Conservation (phyloP, 2,797 vertebrate species). For the Tympanoctomys barrerae region DNA sequence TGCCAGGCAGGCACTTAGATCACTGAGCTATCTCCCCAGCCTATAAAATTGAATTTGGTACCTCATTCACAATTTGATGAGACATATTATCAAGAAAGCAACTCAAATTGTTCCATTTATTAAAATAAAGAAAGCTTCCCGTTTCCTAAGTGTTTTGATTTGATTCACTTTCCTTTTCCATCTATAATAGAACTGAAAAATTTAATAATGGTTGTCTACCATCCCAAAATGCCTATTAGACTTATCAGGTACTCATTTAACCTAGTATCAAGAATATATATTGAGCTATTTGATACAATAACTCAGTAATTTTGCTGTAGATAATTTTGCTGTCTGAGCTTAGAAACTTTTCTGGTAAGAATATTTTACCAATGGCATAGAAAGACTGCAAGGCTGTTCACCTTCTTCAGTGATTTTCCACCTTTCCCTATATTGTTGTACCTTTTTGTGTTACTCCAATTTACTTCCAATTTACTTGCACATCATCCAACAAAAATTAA, state of each 20-base stretch:
- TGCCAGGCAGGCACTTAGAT: too few species aligned
- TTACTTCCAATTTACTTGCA: background rate
- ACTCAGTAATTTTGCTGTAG: background rate
- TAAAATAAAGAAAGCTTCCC: background rate
- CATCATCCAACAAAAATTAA: background rate
- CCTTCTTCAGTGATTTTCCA: fast-evolving
- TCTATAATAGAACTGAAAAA: background rate
- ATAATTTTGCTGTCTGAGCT: background rate
- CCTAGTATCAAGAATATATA: background rate
- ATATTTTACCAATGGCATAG: background rate
- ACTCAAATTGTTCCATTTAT: background rate
- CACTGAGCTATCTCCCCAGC: too few species aligned
- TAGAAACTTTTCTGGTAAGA: background rate
- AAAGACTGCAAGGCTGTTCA: too few species aligned
- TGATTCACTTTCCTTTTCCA: background rate
- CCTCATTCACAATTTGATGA: background rate
- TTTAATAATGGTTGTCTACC: background rate
- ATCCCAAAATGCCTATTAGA: background rate
- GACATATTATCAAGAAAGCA: background rate
- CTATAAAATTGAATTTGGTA: background rate
- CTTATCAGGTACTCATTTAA: background rate
- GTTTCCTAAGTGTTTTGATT: background rate
- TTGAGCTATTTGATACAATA: background rate
- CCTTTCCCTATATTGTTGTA: background rate
- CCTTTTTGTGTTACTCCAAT: background rate